These are phyloP conservation scores for Cavia aperea DNA, from an alignment of 2,113 vertebrate genomes.

Conservation along the genomic window DNA sequence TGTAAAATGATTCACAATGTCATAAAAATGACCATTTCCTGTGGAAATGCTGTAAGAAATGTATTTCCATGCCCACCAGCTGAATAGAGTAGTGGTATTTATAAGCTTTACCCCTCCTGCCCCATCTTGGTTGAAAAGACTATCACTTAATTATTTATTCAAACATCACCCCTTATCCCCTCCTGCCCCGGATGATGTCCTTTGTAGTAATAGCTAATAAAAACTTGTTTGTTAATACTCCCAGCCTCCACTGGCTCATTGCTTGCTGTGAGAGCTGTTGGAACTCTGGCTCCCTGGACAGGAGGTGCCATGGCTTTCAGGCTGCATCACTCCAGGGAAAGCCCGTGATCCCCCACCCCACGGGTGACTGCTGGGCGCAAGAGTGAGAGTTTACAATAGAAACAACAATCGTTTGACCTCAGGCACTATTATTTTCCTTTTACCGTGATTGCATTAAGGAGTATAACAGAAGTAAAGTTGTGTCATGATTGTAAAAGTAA, in stretches of 20 bases:
- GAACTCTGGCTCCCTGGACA: not conserved
- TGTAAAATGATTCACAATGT: slow-evolving; percentile 78
- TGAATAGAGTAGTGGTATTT: slow-evolving; percentile 61
- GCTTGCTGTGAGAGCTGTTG: not conserved
- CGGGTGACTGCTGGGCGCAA: no score
- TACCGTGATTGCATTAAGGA: not conserved
- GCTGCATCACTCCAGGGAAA: not conserved
- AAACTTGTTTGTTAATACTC: slow-evolving; percentile 49
- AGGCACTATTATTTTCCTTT: not conserved
- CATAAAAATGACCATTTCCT: slow-evolving; percentile 88
- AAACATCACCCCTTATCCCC: slow-evolving; percentile 72
- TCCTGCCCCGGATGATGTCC: slow-evolving; percentile 30
- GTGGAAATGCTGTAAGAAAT: slow-evolving; percentile 90
- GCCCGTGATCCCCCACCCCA: not conserved
- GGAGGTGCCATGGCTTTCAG: fast-evolving
- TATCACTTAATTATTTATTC: slow-evolving; percentile 70
- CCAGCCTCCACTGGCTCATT: slow-evolving; percentile 22
- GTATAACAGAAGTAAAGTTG: not conserved
- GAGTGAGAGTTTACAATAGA: not conserved
- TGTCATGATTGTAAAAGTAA: not conserved
- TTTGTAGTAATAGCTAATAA: slow-evolving; percentile 70
- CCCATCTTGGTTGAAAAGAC: slow-evolving; percentile 65
- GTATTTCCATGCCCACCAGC: slow-evolving; percentile 67
- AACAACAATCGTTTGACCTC: no score
- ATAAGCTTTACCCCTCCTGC: slow-evolving; percentile 38